Evolutionary conservation across 2,113 vertebrate genomes (phyloP), one percentile per base, ranked within the genome.

Genomic region (Amblyopsis rosae): DNA sequence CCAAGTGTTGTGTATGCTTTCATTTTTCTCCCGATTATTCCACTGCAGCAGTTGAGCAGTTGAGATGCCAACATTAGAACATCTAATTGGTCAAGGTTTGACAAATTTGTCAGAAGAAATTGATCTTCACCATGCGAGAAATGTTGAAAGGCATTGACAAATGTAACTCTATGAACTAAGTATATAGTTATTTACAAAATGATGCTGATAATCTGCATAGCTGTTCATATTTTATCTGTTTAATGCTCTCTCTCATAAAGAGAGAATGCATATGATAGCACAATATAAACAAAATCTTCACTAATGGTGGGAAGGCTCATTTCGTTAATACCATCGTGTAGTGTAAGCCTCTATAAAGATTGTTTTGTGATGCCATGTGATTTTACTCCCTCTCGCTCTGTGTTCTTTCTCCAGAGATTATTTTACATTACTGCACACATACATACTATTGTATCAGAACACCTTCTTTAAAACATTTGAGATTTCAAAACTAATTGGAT

Each of bases 271-370:
- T 41, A 61, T 48, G 81, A 82, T 86, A 86, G 45, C 48, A 4
- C 32, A 69, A 48, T 57, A 49, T 87, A 86, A 86, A 87, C 83
- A 87, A 2, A 1, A 67, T 75, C 65, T 46, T 67, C 62, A 47
- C 68, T 69, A 75, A 82, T 77, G 81, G 77, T 77, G 70, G 75
- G 79, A 79, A 83, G 69, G 59, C 65, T 60, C 47, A 56, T 35
- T 77, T 32, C 57, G 48, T 65, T 74, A 53, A 49, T 7, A 54
- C 0, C n/a, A 26, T 33, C 19, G 19, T 19, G 19, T 19, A 19
- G 67, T 6, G 56, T n/a, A 72, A 73, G 46, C 33, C 33, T 50
- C 15, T 70, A 9, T 65, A 56, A 65, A 58, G 47, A 69, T 55
- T 19, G n/a, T 19, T 19, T 1, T 19, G 19, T 19, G 19, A 19